phyloP scores from a whole-genome alignment of 2,888 invertebrate species.

The Sycophila texana region DNA sequence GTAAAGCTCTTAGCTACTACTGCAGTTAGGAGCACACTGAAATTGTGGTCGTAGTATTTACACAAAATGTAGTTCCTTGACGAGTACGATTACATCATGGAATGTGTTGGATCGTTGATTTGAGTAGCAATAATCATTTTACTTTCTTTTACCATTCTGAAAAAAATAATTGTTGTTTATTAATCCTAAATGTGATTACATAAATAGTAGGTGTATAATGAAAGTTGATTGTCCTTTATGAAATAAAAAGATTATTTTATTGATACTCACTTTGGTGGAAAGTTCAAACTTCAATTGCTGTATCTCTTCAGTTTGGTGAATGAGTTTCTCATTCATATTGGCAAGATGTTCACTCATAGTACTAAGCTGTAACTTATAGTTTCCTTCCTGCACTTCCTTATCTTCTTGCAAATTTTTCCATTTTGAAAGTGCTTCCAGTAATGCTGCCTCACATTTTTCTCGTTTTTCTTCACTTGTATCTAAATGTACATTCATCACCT shows the following conservation, averaged over 20 bases:
- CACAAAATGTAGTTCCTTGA: slow-evolving; percentile 65
- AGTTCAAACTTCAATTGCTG: slow-evolving; percentile 82
- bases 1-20: slow-evolving; percentile 62
- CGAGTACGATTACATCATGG: slow-evolving; percentile 65
- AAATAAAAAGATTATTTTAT: slow-evolving; percentile 44
- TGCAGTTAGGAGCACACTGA: slow-evolving; percentile 59
- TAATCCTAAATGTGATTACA: slow-evolving; percentile 17
- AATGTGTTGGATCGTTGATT: slow-evolving; percentile 66
- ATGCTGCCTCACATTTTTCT: slow-evolving; percentile 68
- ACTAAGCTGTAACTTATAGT: slow-evolving; percentile 84
- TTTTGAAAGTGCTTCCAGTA: slow-evolving; percentile 68
- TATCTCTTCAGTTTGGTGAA: slow-evolving; percentile 87
- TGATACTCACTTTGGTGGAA: slow-evolving; percentile 75
- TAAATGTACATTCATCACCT: slow-evolving; percentile 72
- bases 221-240: slow-evolving; percentile 32
- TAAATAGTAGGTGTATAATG: slow-evolving; percentile 17
- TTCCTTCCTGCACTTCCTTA: slow-evolving; percentile 72
- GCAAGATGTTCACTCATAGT: slow-evolving; percentile 88
- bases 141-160: slow-evolving; percentile 72
- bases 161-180: slow-evolving; percentile 57
- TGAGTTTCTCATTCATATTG: slow-evolving; percentile 89
- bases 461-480: slow-evolving; percentile 70
- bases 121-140: slow-evolving; percentile 61
- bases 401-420: slow-evolving; percentile 70
- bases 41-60: slow-evolving; percentile 64